phyloP scores from a whole-genome alignment of 2,888 invertebrate genomes.

The Agrochola lota region DNA sequence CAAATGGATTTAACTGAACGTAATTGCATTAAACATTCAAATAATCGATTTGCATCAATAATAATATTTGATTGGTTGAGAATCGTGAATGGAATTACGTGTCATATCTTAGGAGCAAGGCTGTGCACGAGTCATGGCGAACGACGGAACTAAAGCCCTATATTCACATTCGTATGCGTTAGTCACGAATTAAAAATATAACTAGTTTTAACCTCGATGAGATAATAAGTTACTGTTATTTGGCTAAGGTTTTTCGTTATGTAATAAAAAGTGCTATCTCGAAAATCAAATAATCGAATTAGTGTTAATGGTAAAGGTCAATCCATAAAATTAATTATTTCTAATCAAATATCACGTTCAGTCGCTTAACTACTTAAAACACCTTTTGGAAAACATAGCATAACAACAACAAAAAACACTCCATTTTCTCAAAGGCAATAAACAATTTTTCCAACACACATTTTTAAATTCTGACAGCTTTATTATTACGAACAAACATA shows the following conservation, averaged over 20 bases:
- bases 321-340: constrained; percentile 1
- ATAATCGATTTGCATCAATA: constrained; percentile 65
- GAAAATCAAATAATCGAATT: constrained; percentile 54
- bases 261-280: constrained; percentile 55
- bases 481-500: constrained; percentile 65
- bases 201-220: constrained; percentile 69
- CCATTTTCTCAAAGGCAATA: constrained; percentile 22
- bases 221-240: constrained; percentile 52
- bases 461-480: constrained; percentile 39
- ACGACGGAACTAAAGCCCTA: constrained; percentile 67
- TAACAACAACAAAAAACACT: background rate
- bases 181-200: constrained; percentile 69
- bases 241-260: constrained; percentile 35
- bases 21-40: constrained; percentile 71
- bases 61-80: constrained; percentile 68
- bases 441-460: constrained; percentile 26
- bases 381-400: background rate
- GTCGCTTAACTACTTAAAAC: background rate
- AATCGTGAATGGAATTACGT: constrained; percentile 72
- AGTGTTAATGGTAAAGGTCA: constrained; percentile 44
- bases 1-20: constrained; percentile 66
- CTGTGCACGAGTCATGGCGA: constrained; percentile 71
- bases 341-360: background rate
- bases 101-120: constrained; percentile 73
- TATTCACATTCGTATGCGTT: constrained; percentile 52